Conservation (phyloP, 2,797 vertebrate species). For the Sebastes flavidus region DNA sequence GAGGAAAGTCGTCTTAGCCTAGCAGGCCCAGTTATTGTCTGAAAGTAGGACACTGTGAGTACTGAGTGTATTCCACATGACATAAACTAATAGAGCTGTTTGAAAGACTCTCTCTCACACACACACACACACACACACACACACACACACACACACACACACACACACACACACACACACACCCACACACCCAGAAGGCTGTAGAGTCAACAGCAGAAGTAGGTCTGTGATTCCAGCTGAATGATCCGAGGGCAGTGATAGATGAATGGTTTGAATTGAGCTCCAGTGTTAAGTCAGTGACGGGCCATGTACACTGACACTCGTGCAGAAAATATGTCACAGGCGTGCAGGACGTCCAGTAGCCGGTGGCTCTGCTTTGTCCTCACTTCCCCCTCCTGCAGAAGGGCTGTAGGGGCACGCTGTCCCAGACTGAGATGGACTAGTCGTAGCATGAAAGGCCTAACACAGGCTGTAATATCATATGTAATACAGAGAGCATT, state of each 20-base stretch:
- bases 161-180: background rate
- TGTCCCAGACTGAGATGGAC: background rate
- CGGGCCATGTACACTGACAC: constrained; percentile 41
- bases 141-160: constrained; percentile 3
- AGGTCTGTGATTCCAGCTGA: constrained; percentile 76
- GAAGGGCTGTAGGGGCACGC: background rate
- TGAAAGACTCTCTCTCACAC: background rate
- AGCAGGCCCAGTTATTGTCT: constrained; percentile 12
- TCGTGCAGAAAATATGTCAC: constrained; percentile 60
- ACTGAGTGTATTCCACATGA: constrained; percentile 52
- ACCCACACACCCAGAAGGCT: constrained; percentile 10
- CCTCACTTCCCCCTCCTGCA: constrained; percentile 2
- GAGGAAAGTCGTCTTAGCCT: background rate
- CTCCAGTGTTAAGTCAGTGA: constrained; percentile 41
- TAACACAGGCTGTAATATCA: background rate
- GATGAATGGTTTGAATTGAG: constrained; percentile 57
- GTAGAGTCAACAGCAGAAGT: constrained; percentile 57
- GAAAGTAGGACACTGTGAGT: constrained; percentile 45
- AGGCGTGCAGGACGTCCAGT: constrained; percentile 40
- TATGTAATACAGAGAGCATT: background rate
- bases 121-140: background rate
- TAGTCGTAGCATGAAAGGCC: background rate
- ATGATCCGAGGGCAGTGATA: constrained; percentile 43
- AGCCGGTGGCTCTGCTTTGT: constrained; percentile 7
- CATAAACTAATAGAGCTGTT: constrained; percentile 48